A percentile compares a stretch with the other conserved stretches of the same genome.
These are phyloP conservation scores for Sporophila hypoxantha DNA, from an alignment of 2,113 vertebrate genomes.

Conservation along the genomic window DNA sequence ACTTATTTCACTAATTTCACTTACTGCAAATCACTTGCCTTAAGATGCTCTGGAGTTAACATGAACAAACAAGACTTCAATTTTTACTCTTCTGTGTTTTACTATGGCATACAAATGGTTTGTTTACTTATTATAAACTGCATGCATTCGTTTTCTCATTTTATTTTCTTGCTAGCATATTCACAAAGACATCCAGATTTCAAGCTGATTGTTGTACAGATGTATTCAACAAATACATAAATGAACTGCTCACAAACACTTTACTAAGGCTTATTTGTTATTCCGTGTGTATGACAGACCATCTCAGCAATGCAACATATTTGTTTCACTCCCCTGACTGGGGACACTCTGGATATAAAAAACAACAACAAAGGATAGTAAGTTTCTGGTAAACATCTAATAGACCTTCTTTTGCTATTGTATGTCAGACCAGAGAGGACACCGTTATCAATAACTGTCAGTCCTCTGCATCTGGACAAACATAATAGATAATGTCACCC, in stretches of 20 bases:
- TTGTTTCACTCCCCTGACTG: background rate
- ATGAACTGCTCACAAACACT: background rate
- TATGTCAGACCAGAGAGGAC: background rate
- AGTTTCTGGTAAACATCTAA: background rate
- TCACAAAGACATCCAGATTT: background rate
- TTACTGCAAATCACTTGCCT: background rate
- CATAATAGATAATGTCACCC: background rate
- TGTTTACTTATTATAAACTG: background rate
- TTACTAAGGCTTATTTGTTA: background rate
- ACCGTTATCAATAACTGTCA: background rate
- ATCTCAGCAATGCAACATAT: background rate
- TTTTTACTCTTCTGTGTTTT: background rate
- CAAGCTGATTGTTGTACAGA: background rate
- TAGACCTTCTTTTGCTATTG: background rate
- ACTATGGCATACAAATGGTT: background rate
- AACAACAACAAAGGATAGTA: background rate
- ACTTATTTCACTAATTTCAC: background rate
- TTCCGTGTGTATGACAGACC: background rate
- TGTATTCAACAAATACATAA: background rate
- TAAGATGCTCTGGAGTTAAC: background rate
- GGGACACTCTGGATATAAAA: background rate
- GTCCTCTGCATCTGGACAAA: background rate
- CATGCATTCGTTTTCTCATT: fast-evolving
- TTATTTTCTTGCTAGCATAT: background rate
- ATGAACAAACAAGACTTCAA: background rate